Evolutionary conservation across 1,140 invertebrate genomes (phyloP).

Genomic region (Globodera ellingtonae): DNA sequence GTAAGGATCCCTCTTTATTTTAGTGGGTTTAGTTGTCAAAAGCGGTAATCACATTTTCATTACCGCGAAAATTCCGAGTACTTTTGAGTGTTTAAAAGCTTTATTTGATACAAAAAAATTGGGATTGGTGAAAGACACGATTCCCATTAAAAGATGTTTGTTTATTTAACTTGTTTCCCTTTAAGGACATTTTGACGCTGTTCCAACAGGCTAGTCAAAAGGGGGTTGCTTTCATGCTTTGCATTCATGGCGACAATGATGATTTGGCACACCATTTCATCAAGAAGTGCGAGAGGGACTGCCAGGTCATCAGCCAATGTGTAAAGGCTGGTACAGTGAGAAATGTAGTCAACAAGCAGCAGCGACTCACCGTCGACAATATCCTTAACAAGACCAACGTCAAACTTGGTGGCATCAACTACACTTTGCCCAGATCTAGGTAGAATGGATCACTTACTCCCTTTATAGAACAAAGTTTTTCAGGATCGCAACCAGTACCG

Average conservation of each 20-base stretch:
- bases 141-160: too few relatives aligned
- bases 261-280: constrained; percentile 22
- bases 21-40: too few relatives aligned
- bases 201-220: constrained; percentile 1
- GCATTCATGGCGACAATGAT: constrained; percentile 14
- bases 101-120: too few relatives aligned
- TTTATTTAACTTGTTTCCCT: not conserved
- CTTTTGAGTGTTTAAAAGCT: too few relatives aligned
- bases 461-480: not conserved
- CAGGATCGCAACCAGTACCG: not conserved
- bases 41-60: too few relatives aligned
- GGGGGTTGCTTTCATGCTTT: constrained; percentile 22
- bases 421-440: constrained; percentile 11
- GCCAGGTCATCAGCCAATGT: constrained; percentile 19
- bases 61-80: too few relatives aligned
- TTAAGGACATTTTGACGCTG: not conserved
- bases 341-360: constrained; percentile 22
- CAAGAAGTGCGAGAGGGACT: constrained; percentile 12
- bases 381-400: constrained; percentile 38
- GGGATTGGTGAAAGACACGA: too few relatives aligned
- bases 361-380: constrained; percentile 25
- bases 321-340: constrained; percentile 11
- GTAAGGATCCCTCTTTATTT: not conserved
- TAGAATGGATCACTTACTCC: not conserved
- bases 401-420: constrained; percentile 36